Percentiles rank a stretch among this genome's conserved stretches.
These are phyloP conservation scores for Apostichopus parvimensis DNA, from an alignment of 35 echinoderm and acorn worm genomes.

Conservation along the genomic window DNA sequence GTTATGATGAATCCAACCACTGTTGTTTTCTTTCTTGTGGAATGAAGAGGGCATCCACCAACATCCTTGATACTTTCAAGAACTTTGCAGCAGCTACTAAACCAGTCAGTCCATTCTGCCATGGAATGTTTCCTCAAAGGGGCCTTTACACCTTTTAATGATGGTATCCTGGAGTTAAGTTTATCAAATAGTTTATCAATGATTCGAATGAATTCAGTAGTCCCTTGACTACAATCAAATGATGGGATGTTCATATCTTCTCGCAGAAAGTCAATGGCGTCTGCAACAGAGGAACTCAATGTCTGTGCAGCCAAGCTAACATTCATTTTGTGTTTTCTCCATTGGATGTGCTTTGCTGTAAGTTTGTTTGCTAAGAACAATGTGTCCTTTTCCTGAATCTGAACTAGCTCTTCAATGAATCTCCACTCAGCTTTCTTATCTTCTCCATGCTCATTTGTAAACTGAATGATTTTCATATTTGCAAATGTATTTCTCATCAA, in stretches of 20 bases:
- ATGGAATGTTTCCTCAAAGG: neutral
- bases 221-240: conserved; percentile 4
- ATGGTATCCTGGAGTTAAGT: conserved; percentile 21
- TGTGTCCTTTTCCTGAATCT: conserved; percentile 21
- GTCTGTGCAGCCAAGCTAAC: conserved; percentile 14
- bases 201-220: conserved; percentile 8
- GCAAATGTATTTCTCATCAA: conserved; percentile 32
- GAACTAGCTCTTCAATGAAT: neutral
- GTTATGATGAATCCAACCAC: conserved; percentile 17
- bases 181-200: conserved; percentile 41
- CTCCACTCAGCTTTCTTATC: neutral
- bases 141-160: neutral
- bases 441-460: conserved; percentile 7
- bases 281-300: conserved; percentile 3
- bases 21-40: conserved; percentile 6
- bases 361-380: conserved; percentile 34
- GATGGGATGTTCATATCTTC: neutral
- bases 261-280: conserved; percentile 27
- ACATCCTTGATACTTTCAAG: conserved; percentile 9
- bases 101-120: neutral
- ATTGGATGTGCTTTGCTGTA: neutral
- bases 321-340: conserved; percentile 17
- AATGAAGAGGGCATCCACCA: neutral
- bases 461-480: conserved; percentile 6
- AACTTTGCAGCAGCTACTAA: neutral